These are phyloP conservation scores for Germaria angustata DNA, from an alignment of 2,888 invertebrate genomes.

Conservation along the genomic window DNA sequence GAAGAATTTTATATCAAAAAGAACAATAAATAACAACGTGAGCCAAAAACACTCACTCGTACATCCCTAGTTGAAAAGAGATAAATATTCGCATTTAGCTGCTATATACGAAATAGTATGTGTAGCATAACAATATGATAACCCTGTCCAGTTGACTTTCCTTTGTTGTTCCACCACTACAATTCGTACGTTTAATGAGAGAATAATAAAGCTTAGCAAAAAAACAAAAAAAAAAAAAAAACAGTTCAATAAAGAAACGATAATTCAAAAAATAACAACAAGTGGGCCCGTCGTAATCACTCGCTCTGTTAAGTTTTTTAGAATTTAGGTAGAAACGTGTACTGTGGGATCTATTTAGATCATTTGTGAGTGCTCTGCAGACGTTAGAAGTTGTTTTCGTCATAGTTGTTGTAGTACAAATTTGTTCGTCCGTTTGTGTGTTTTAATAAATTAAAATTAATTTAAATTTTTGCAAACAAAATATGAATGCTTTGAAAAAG, in stretches of 20 bases:
- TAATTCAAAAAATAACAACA: constrained; percentile 34
- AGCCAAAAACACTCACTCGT: too few species aligned
- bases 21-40: too few species aligned
- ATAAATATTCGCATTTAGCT: too few species aligned
- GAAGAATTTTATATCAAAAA: too few species aligned
- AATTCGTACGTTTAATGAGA: not conserved
- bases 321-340: constrained; percentile 44
- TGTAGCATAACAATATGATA: too few species aligned
- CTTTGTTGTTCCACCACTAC: not conserved
- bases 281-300: constrained; percentile 50
- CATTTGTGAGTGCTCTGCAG: constrained; percentile 58
- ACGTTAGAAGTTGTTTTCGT: constrained; percentile 47
- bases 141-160: not conserved
- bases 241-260: not conserved
- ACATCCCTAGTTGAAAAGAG: too few species aligned
- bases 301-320: constrained; percentile 9
- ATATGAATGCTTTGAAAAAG: constrained; percentile 77
- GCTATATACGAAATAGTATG: too few species aligned
- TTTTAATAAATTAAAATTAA: constrained; percentile 34
- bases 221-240: not conserved
- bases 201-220: not conserved
- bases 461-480: constrained; percentile 36
- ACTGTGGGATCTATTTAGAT: constrained; percentile 55
- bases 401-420: not conserved
- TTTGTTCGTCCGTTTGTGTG: constrained; percentile 15